Evolutionary conservation across 2,888 invertebrate genomes (phyloP).

Genomic region (Gandaritis pyraliata): DNA sequence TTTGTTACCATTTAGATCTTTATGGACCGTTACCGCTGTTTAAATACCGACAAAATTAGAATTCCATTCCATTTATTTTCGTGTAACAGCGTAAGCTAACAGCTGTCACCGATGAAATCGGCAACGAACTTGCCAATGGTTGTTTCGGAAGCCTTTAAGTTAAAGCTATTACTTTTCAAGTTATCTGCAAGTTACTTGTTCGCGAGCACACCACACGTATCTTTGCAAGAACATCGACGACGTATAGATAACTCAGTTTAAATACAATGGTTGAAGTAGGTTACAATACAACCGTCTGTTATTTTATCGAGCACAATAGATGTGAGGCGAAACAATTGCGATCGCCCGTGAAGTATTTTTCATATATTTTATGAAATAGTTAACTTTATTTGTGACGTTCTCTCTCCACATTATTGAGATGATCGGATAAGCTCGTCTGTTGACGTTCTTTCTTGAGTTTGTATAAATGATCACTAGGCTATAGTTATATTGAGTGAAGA

Average conservation of each 20-base stretch:
- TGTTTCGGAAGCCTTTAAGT: conserved; percentile 52
- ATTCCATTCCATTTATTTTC: conserved; percentile 40
- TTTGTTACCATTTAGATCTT: conserved; percentile 47
- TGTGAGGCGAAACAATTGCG: conserved; percentile 32
- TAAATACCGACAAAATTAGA: conserved; percentile 42
- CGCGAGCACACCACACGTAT: conserved; percentile 41
- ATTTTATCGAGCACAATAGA: conserved; percentile 31
- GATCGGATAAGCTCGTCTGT: conserved; percentile 36
- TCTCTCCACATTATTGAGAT: conserved; percentile 36
- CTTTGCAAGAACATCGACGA: conserved; percentile 33
- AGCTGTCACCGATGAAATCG: conserved; percentile 39
- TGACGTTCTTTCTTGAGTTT: conserved; percentile 39
- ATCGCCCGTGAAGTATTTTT: conserved; percentile 36
- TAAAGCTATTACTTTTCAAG: conserved; percentile 48
- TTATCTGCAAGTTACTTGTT: conserved; percentile 49
- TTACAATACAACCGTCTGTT: conserved; percentile 32
- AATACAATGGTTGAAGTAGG: conserved; percentile 36
- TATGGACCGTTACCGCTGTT: conserved; percentile 36
- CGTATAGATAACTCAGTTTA: conserved; percentile 37
- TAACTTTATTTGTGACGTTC: conserved; percentile 34
- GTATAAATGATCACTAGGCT: conserved; percentile 36
- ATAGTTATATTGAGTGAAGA: conserved; percentile 58
- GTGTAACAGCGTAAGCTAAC: conserved; percentile 34
- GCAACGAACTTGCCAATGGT: conserved; percentile 44
- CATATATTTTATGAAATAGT: conserved; percentile 33